phyloP scores from a whole-genome alignment of 2,797 vertebrate species.

The Chelon auratus region DNA sequence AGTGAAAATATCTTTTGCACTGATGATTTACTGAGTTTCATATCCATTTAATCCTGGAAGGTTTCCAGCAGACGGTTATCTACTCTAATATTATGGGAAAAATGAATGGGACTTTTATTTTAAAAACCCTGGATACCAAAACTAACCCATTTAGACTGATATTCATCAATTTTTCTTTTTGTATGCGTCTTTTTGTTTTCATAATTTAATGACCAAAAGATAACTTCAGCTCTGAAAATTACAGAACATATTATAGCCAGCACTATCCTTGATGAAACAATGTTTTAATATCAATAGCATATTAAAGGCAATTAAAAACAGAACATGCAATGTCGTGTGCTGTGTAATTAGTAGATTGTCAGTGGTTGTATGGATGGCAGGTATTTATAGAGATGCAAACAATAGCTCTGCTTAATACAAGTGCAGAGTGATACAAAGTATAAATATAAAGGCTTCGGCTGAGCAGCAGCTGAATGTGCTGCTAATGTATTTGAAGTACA shows the following conservation, averaged over 20 bases:
- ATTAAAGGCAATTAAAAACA: no score
- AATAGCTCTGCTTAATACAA: not conserved
- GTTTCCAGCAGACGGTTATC: not conserved
- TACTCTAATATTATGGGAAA: no score
- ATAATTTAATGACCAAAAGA: no score
- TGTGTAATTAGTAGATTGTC: not conserved
- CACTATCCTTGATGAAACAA: no score
- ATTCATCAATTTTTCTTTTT: no score
- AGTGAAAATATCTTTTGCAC: not conserved
- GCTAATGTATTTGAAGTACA: not conserved
- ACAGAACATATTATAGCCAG: no score
- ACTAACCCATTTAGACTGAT: not conserved
- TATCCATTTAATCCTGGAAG: not conserved
- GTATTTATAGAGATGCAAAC: not conserved
- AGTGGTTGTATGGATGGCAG: not conserved
- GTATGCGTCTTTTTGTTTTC: no score
- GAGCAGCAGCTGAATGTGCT: not conserved
- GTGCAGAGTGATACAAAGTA: not conserved
- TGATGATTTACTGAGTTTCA: not conserved
- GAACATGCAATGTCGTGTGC: no score
- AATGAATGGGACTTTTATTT: not conserved
- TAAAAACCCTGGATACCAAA: not conserved
- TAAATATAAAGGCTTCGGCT: not conserved
- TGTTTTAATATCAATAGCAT: no score
- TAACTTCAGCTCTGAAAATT: no score